Percentiles rank a stretch among this genome's conserved stretches.
Conservation (phyloP, 2,113 vertebrate genomes). For the Myotis davidii region DNA sequence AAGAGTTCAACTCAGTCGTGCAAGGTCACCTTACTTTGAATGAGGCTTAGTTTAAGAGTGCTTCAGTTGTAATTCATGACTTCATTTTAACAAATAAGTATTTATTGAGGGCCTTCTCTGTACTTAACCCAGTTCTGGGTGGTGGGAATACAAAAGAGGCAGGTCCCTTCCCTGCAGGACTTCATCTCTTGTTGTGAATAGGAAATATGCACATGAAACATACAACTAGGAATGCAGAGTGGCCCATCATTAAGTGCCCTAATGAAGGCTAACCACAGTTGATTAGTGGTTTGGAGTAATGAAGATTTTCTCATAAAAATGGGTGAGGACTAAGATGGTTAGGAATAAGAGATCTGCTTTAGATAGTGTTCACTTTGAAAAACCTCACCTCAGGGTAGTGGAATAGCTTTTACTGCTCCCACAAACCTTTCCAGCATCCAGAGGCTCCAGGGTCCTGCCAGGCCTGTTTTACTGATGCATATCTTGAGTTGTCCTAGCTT, state of each 20-base stretch:
- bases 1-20: neutral
- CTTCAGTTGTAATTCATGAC: constrained; percentile 45
- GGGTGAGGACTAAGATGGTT: constrained; percentile 59
- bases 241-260: constrained; percentile 66
- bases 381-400: constrained; percentile 57
- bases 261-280: constrained; percentile 64
- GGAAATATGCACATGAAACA: constrained; percentile 67
- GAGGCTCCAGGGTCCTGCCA: constrained; percentile 66
- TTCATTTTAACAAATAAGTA: constrained; percentile 37
- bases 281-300: constrained; percentile 78
- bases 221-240: constrained; percentile 52
- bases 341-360: constrained; percentile 67
- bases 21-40: constrained; percentile 60
- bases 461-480: constrained; percentile 70
- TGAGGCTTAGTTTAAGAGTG: constrained; percentile 39
- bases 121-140: constrained; percentile 30
- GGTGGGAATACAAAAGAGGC: constrained; percentile 52
- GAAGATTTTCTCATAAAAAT: constrained; percentile 77
- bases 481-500: constrained; percentile 66
- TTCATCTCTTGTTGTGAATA: constrained; percentile 50
- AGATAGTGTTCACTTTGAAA: constrained; percentile 77
- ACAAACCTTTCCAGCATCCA: neutral
- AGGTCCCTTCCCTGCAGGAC: constrained; percentile 56
- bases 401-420: neutral
- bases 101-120: constrained; percentile 50